Evolutionary conservation across 2,113 vertebrate genomes (phyloP), one percentile per base, ranked within the genome.

Genomic region (Trogon surrucura): DNA sequence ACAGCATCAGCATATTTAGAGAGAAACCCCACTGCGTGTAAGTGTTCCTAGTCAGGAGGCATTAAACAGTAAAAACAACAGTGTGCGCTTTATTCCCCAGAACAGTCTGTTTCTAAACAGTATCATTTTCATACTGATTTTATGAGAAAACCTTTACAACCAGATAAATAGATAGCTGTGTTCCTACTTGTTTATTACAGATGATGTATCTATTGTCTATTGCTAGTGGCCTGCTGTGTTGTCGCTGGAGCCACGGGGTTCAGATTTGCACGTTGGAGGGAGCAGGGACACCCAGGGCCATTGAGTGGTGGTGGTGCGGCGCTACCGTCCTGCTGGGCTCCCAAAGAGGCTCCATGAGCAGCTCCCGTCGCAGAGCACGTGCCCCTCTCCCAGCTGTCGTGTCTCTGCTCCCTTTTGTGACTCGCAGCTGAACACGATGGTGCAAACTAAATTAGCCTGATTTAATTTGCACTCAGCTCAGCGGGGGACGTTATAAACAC

Each of bases 381-480:
- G 47, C 36, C 25, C 57, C 45, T 41, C 32, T 78, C 60, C 79
- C 47, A 57, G 5, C 48, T 65, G 32, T 41, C 25, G 3, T 11
- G 8, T 20, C 64, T 89, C 79, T 34, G 23, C 23, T 93, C 29
- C 51, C 64, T 84, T 85, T 86, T 80, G 82, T 80, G 92, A 51
- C 64, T 95, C 1, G 5, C 82, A 94, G 82, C 72, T 78, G 90
- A 97, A 74, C 67, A 86, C 2, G 44, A 54, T 66, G 56, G 81
- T 85, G 54, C 67, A 72, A 92, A 86, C 80, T 86, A 95, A 94
- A 93, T 95, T 86, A 93, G 88, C 85, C 65, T 91, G 83, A 92
- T 96, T 95, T 96, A 86, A 95, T 95, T 93, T 93, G 85, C 83
- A 75, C 88, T 93, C 85, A 81, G 0, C 86, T 86, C 92, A 50